phyloP scores from a whole-genome alignment of 2,888 invertebrate genomes.

The Drosophila incognita region DNA sequence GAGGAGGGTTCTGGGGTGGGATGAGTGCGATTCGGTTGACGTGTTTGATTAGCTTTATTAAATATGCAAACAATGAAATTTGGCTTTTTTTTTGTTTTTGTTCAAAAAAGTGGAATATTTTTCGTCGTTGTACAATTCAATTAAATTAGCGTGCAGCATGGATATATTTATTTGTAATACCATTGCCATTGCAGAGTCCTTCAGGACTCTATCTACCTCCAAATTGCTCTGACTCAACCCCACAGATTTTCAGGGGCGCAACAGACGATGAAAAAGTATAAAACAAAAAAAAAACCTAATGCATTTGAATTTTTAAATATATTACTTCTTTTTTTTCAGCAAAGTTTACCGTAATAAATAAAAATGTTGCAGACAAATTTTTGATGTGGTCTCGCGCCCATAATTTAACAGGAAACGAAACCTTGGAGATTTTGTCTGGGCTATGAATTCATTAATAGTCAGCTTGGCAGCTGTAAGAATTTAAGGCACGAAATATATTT shows the following conservation, averaged over 20 bases:
- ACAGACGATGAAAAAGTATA: conserved; percentile 15
- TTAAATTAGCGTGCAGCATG: conserved; percentile 51
- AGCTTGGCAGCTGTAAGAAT: conserved; percentile 15
- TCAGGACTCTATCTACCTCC: conserved; percentile 12
- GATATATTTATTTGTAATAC: conserved; percentile 54
- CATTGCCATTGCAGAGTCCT: conserved; percentile 25
- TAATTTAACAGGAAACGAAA: conserved; percentile 11
- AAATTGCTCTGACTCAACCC: conserved; percentile 19
- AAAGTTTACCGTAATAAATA: conserved; percentile 65
- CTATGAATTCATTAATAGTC: conserved; percentile 25
- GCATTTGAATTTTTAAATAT: conserved; percentile 56
- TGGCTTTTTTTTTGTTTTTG: conserved; percentile 77
- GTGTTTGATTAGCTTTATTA: conserved; percentile 80
- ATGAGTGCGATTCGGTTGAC: conserved; percentile 43
- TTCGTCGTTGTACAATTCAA: conserved; percentile 69
- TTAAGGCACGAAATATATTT: not conserved
- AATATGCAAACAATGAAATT: conserved; percentile 76
- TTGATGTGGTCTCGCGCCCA: conserved; percentile 19
- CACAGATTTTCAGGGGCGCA: conserved; percentile 19
- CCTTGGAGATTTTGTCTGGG: not conserved
- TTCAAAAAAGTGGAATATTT: conserved; percentile 71
- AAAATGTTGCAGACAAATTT: conserved; percentile 46
- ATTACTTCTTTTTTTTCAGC: conserved; percentile 4
- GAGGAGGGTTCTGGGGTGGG: conserved; percentile 6
- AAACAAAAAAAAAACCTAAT: conserved; percentile 34